Percentiles rank a stretch among this genome's conserved stretches.
Evolutionary conservation across 2,797 vertebrate genomes (phyloP).

Genomic region (Sebastes nivosus): DNA sequence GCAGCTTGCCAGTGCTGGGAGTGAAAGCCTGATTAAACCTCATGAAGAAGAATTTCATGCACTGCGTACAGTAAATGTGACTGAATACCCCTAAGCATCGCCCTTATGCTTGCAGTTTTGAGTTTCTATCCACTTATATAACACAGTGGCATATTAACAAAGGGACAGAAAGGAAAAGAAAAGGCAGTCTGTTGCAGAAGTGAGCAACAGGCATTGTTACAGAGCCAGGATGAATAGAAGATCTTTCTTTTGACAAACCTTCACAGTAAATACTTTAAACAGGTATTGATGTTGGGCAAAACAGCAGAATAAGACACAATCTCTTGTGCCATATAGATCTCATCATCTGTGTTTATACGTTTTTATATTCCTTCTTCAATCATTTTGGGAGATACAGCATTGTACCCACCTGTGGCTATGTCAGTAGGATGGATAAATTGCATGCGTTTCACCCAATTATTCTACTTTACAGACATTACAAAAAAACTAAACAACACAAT

Average conservation of each 20-base stretch:
- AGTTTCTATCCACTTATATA: constrained; percentile 17
- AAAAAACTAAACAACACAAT: constrained; percentile 7
- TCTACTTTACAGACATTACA: constrained; percentile 2
- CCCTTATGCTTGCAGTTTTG: constrained; percentile 23
- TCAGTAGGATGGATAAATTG: not conserved
- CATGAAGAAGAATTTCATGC: constrained; percentile 40
- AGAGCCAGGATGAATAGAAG: not conserved
- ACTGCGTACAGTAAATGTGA: constrained; percentile 34
- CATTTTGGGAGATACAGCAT: not conserved
- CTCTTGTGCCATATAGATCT: not conserved
- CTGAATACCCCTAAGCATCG: constrained; percentile 28
- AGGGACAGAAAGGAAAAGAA: not conserved
- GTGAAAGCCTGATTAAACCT: constrained; percentile 39
- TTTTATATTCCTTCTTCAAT: not conserved
- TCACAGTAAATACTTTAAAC: not conserved
- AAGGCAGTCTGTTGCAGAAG: not conserved
- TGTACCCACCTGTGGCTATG: not conserved
- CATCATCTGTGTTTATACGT: not conserved
- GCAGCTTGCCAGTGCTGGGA: constrained; percentile 35
- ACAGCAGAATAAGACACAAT: not conserved
- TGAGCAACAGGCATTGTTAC: constrained; percentile 4
- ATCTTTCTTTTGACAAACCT: not conserved
- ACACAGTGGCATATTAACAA: constrained; percentile 16
- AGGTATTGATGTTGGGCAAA: not conserved
- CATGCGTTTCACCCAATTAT: constrained; percentile 13